Evolutionary conservation across 2,888 invertebrate genomes (phyloP).

Genomic region (Lacanobia oleracea): DNA sequence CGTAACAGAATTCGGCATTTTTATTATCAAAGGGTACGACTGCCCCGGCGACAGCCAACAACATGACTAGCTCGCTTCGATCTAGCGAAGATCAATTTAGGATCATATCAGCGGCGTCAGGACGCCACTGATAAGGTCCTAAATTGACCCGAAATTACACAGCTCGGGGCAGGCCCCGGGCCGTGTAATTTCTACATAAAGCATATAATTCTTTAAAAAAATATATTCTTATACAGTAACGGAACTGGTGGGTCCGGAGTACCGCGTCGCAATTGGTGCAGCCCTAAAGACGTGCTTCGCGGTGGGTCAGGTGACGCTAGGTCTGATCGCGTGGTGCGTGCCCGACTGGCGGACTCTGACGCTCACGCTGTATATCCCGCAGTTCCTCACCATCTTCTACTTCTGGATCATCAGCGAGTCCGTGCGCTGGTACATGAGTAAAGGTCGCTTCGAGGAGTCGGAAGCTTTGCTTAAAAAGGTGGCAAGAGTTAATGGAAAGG

Average conservation of each 20-base stretch:
- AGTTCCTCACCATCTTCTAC: slow-evolving; percentile 91
- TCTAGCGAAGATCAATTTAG: background rate
- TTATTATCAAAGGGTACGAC: no score
- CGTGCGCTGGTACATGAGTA: slow-evolving; percentile 94
- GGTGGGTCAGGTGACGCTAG: slow-evolving; percentile 92
- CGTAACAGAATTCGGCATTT: no score
- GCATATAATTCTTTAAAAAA: slow-evolving; percentile 19
- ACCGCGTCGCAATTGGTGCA: slow-evolving; percentile 93
- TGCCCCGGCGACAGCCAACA: background rate
- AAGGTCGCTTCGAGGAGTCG: slow-evolving; percentile 92
- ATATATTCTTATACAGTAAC: no score
- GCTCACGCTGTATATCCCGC: slow-evolving; percentile 92
- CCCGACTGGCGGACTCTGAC: slow-evolving; percentile 93
- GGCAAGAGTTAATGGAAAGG: slow-evolving; percentile 90
- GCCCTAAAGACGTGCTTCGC: slow-evolving; percentile 93
- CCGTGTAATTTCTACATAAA: background rate
- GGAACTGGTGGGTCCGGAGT: slow-evolving; percentile 93
- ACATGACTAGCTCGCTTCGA: background rate
- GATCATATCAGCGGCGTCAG: background rate
- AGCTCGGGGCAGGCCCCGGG: no score
- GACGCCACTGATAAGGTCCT: no score
- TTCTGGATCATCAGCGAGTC: slow-evolving; percentile 93
- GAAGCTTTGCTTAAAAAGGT: slow-evolving; percentile 91
- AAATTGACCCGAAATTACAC: no score
- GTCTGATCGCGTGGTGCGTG: slow-evolving; percentile 92